phyloP scores from a whole-genome alignment of 64 coral and sea anemone species.

The Montipora efflorescens region DNA sequence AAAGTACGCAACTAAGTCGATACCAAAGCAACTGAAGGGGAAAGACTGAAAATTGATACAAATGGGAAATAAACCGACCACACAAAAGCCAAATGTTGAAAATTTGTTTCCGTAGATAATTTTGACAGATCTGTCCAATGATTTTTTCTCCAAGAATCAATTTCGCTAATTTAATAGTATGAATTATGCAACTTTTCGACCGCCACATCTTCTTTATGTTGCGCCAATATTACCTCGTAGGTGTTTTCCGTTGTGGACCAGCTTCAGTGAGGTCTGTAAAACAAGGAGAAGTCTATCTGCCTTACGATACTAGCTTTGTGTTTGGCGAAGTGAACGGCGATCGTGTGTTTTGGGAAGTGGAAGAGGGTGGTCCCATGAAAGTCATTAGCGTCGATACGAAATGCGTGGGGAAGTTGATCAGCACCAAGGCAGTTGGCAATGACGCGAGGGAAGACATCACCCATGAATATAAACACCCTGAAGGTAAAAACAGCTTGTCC shows the following conservation, averaged over 20 bases:
- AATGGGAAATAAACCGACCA: too few species aligned
- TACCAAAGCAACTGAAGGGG: too few species aligned
- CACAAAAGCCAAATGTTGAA: too few species aligned
- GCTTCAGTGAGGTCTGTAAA: constrained; percentile 67
- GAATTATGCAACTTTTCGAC: too few species aligned
- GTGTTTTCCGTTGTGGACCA: constrained; percentile 62
- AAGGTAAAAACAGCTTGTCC: constrained; percentile 5
- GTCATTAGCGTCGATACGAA: constrained; percentile 41
- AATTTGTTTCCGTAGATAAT: too few species aligned
- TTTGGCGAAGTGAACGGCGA: constrained; percentile 76
- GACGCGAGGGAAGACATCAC: constrained; percentile 59
- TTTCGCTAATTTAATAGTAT: not conserved
- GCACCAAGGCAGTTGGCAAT: constrained; percentile 68
- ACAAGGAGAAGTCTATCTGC: constrained; percentile 64
- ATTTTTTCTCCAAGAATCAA: too few species aligned
- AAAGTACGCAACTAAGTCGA: too few species aligned
- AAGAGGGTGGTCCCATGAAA: constrained; percentile 47
- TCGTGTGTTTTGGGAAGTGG: constrained; percentile 58
- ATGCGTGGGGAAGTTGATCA: constrained; percentile 66
- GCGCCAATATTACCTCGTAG: not conserved
- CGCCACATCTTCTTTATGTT: not conserved
- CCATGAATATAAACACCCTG: constrained; percentile 60
- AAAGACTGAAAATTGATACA: too few species aligned
- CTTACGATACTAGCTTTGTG: constrained; percentile 56
- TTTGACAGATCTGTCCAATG: too few species aligned